Evolutionary conservation across 2,113 vertebrate species (phyloP).

Genomic region (Psilopogon haemacephalus): DNA sequence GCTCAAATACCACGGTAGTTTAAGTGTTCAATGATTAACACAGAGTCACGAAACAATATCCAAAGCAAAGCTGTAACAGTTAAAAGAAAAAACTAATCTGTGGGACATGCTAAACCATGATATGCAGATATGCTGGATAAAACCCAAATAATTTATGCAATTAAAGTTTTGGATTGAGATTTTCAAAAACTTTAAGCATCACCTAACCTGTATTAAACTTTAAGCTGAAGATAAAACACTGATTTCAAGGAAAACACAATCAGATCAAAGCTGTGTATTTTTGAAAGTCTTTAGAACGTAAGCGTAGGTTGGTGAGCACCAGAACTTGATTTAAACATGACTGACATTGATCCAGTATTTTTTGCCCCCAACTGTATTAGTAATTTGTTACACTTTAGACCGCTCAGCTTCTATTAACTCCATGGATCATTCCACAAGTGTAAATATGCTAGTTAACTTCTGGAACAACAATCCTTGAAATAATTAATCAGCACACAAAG

Average conservation of each 20-base stretch:
- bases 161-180: neutral
- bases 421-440: neutral
- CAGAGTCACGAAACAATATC: neutral
- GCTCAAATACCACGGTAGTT: neutral
- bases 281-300: neutral
- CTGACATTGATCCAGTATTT: neutral
- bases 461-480: neutral
- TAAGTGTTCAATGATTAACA: slow-evolving; percentile 35
- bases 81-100: neutral
- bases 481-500: neutral
- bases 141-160: neutral
- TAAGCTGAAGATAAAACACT: neutral
- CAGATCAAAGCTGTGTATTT: neutral
- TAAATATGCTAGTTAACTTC: neutral
- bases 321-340: neutral
- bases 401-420: neutral
- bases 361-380: neutral
- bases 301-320: neutral
- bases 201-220: neutral
- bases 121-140: neutral
- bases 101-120: neutral
- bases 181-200: neutral
- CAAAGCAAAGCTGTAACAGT: neutral
- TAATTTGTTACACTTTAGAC: neutral
- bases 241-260: neutral